Evolutionary conservation across 2,888 invertebrate genomes (phyloP).

Genomic region (Monopis laevigella): DNA sequence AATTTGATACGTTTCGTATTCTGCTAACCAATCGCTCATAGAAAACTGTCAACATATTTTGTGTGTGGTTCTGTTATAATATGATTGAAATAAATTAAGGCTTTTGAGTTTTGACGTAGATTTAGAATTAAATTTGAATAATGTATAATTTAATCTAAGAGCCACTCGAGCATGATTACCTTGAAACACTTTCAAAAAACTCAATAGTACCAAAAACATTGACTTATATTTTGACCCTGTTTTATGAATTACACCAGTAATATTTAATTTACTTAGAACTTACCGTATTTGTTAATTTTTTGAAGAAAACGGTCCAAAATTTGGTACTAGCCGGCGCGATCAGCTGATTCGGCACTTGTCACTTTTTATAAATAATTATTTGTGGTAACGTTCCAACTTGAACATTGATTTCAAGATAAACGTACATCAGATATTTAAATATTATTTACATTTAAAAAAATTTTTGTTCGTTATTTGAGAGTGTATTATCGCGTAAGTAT

Average conservation of each 20-base stretch:
- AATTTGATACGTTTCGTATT: too few species aligned
- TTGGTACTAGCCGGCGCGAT: slow-evolving; percentile 21
- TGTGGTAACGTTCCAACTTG: slow-evolving; percentile 26
- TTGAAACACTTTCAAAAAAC: slow-evolving; percentile 64
- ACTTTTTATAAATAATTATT: too few species aligned
- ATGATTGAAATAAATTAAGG: too few species aligned
- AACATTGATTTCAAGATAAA: slow-evolving; percentile 23
- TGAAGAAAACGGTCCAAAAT: slow-evolving; percentile 19
- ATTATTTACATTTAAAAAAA: slow-evolving; percentile 7
- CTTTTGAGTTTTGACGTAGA: slow-evolving; percentile 3
- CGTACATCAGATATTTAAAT: slow-evolving; percentile 17
- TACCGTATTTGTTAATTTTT: slow-evolving; percentile 21
- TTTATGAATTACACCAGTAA: slow-evolving; percentile 27
- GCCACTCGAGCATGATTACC: slow-evolving; percentile 39
- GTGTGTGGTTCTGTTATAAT: too few species aligned
- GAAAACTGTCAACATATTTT: too few species aligned
- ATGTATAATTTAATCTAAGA: slow-evolving; percentile 7
- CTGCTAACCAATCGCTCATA: too few species aligned
- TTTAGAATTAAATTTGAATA: slow-evolving; percentile 8
- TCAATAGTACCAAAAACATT: slow-evolving; percentile 57
- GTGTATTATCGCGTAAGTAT: slow-evolving; percentile 16
- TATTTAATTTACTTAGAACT: slow-evolving; percentile 35
- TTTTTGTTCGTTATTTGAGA: slow-evolving; percentile 23
- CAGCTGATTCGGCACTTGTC: slow-evolving; percentile 27
- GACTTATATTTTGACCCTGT: slow-evolving; percentile 40